A percentile compares a stretch with the other conserved stretches of the same genome.
These are phyloP conservation scores for Panagrolaimus sp. DNA, from an alignment of 1,140 invertebrate genomes.

Conservation along the genomic window DNA sequence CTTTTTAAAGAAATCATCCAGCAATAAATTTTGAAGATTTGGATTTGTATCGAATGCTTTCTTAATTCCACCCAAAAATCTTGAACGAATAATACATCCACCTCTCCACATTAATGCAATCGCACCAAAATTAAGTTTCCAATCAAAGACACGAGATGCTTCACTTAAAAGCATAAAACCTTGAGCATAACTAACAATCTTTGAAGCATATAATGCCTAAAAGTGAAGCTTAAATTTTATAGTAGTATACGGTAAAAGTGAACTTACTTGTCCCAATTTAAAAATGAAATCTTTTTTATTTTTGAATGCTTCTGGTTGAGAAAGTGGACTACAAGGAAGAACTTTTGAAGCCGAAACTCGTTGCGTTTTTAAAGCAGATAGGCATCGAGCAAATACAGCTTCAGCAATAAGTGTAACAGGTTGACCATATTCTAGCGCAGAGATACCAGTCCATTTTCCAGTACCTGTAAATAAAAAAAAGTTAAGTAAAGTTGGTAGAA, in stretches of 20 bases:
- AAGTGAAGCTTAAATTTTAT: neutral
- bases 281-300: constrained; percentile 77
- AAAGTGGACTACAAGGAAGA: constrained; percentile 63
- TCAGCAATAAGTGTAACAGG: constrained; percentile 97
- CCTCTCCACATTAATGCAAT: constrained; percentile 99
- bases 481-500: constrained; percentile 64
- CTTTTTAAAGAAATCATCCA: constrained; percentile 86
- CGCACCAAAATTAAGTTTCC: constrained; percentile 93
- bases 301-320: constrained; percentile 61
- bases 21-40: constrained; percentile 76
- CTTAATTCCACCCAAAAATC: constrained; percentile 94
- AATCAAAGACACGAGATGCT: constrained; percentile 80
- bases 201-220: constrained; percentile 88
- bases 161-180: constrained; percentile 96
- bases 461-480: too few species aligned
- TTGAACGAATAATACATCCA: constrained; percentile 93
- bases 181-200: constrained; percentile 97
- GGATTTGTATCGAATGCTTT: constrained; percentile 87
- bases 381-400: constrained; percentile 89
- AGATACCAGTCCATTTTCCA: constrained; percentile 71
- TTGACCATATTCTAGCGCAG: constrained; percentile 87
- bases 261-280: constrained; percentile 63
- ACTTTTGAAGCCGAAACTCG: constrained; percentile 73
- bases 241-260: neutral
- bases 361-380: constrained; percentile 80